phyloP scores from a whole-genome alignment of 1,140 invertebrate genomes.

The Sitophilus oryzae region DNA sequence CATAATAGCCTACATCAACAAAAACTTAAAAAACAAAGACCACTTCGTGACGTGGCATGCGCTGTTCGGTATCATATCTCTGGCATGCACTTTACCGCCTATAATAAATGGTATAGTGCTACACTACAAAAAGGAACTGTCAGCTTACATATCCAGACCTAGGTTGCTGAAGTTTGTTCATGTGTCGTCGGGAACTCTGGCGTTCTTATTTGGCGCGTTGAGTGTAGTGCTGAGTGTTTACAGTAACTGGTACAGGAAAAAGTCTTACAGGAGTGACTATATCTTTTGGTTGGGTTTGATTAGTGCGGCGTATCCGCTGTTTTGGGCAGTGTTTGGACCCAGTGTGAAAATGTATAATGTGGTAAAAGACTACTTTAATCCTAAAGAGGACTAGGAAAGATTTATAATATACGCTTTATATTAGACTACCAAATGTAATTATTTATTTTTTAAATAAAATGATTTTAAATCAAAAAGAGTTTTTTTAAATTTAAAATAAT shows the following conservation, averaged over 20 bases:
- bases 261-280: constrained; percentile 19
- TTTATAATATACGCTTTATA: no score
- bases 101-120: constrained; percentile 27
- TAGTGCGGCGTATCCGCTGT: constrained; percentile 16
- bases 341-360: constrained; percentile 19
- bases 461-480: no score
- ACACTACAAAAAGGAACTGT: constrained; percentile 29
- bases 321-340: constrained; percentile 30
- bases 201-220: constrained; percentile 33
- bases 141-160: constrained; percentile 18
- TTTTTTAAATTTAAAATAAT: no score
- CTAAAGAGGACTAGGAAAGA: background rate
- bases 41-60: constrained; percentile 35
- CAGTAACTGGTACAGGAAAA: constrained; percentile 33
- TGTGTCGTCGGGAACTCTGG: constrained; percentile 23
- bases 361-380: constrained; percentile 15
- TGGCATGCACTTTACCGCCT: constrained; percentile 24
- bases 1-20: constrained; percentile 29
- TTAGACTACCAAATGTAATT: no score
- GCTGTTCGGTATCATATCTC: constrained; percentile 29
- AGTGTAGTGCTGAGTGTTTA: constrained; percentile 34
- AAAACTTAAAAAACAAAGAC: constrained; percentile 28
- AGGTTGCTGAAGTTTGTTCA: constrained; percentile 31
- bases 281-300: constrained; percentile 26
- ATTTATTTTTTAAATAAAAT: no score